Conservation (phyloP, 2,113 vertebrate species). For the Poecilia latipinna region DNA sequence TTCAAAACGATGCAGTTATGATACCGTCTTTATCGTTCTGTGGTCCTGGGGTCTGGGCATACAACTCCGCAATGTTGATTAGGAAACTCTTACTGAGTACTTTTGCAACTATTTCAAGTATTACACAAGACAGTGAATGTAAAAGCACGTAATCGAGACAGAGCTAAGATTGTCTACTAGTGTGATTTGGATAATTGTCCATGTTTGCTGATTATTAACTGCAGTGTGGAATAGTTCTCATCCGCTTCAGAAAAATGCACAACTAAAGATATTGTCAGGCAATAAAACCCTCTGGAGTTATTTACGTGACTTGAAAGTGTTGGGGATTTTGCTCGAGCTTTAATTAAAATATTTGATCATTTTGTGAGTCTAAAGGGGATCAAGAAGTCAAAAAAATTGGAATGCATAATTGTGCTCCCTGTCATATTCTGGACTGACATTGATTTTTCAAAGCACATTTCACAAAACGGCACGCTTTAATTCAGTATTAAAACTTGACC, state of each 20-base stretch:
- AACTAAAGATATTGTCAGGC: not conserved
- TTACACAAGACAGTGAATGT: not conserved
- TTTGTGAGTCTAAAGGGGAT: too few species aligned
- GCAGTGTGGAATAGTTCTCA: not conserved
- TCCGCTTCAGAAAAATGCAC: not conserved
- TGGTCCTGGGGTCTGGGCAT: not conserved
- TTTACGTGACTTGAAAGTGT: not conserved
- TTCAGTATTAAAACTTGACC: conserved; percentile 33
- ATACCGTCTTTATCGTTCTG: too few species aligned
- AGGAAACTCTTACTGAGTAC: not conserved
- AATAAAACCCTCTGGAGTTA: not conserved
- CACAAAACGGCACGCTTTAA: conserved; percentile 37
- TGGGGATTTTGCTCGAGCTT: not conserved
- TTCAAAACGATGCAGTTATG: not conserved
- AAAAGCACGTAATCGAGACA: not conserved
- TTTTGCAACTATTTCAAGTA: too few species aligned
- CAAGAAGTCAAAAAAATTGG: too few species aligned
- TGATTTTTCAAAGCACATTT: conserved; percentile 21
- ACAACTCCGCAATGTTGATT: not conserved
- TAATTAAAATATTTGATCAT: not conserved
- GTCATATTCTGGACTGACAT: conserved; percentile 24
- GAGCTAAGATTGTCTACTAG: not conserved
- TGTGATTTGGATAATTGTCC: not conserved
- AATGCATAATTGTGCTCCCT: conserved; percentile 1
- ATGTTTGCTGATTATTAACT: conserved; percentile 9